Percentiles rank a stretch among this genome's conserved stretches.
These are phyloP conservation scores for Lindbergichthys nudifrons DNA, from an alignment of 2,797 vertebrate species.

Conservation along the genomic window DNA sequence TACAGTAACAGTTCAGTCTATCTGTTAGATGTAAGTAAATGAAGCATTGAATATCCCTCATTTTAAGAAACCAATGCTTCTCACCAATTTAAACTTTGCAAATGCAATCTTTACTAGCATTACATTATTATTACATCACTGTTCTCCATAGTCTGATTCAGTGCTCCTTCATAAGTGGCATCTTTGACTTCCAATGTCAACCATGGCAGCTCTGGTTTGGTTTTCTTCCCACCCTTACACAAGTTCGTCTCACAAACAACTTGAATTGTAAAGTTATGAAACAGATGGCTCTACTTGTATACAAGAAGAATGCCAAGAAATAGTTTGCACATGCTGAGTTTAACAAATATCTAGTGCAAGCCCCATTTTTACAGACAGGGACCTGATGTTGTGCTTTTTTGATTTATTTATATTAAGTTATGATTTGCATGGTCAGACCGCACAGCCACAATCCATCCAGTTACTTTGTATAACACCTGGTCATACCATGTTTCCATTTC, in stretches of 20 bases:
- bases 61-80: background rate
- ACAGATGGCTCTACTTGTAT: constrained; percentile 50
- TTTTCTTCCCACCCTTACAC: constrained; percentile 20
- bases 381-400: background rate
- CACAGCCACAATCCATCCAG: background rate
- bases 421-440: constrained; percentile 20
- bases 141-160: background rate
- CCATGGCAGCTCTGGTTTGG: background rate
- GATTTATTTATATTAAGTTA: background rate
- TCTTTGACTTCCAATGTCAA: background rate
- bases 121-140: background rate
- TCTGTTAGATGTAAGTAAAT: constrained; percentile 1
- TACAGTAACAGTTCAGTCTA: background rate
- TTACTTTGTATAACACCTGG: constrained; percentile 19
- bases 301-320: constrained; percentile 41
- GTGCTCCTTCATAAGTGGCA: background rate
- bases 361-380: constrained; percentile 16
- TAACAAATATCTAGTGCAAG: constrained; percentile 17
- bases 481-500: constrained; percentile 19
- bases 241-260: constrained; percentile 34
- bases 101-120: background rate
- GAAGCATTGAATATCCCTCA: background rate
- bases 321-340: constrained; percentile 40
- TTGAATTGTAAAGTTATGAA: constrained; percentile 49
- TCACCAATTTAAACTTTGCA: background rate